Evolutionary conservation across 2,113 vertebrate species (phyloP).

Genomic region (Chlamydotis undulata): DNA sequence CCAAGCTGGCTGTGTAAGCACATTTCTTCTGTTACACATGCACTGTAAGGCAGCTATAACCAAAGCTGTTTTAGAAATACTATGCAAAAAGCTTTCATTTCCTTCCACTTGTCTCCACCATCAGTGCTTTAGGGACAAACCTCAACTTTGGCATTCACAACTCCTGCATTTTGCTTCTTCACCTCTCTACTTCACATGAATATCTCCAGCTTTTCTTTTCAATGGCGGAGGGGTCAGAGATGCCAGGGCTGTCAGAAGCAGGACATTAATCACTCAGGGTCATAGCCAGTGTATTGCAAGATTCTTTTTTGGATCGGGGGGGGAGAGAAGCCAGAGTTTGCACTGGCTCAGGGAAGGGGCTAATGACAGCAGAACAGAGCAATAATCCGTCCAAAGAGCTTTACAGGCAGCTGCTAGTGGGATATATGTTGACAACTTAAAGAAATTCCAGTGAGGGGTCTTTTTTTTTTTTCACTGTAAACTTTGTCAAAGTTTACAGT

Average conservation of each 20-base stretch:
- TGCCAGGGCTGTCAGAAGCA: background rate
- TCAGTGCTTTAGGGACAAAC: background rate
- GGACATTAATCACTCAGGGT: background rate
- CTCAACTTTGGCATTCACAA: background rate
- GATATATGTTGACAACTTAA: background rate
- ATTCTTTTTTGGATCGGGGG: rapidly evolving
- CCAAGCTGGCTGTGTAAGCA: background rate
- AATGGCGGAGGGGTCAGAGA: background rate
- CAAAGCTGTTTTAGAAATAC: background rate
- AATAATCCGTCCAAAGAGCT: background rate
- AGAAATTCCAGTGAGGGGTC: background rate
- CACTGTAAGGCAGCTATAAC: background rate
- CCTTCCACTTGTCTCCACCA: background rate
- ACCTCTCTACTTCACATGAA: background rate
- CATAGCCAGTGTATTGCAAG: background rate
- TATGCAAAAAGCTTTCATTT: background rate
- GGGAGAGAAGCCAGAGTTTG: background rate
- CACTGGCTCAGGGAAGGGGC: background rate
- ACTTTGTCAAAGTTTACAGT: background rate
- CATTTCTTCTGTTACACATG: background rate
- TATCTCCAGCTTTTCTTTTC: background rate
- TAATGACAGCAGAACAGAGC: background rate
- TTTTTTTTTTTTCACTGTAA: background rate
- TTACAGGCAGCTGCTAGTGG: background rate
- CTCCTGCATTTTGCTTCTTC: background rate